Conservation (phyloP, 2,888 invertebrate species). For the Drosophila trichaetosa region DNA sequence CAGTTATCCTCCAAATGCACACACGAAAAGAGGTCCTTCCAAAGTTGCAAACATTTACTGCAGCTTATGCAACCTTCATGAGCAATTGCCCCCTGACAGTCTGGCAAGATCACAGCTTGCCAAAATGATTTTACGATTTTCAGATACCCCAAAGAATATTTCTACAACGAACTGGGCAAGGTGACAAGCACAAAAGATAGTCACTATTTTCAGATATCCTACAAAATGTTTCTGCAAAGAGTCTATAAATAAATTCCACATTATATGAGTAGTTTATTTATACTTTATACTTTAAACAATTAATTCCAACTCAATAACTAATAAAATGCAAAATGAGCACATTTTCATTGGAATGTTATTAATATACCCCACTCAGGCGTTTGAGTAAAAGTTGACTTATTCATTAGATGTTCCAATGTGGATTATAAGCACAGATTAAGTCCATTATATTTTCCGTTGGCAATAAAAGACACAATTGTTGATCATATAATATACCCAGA, state of each 20-base stretch:
- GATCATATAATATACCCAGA: neutral
- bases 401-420: neutral
- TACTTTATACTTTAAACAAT: neutral
- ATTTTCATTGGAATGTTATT: neutral
- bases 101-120: neutral
- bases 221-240: neutral
- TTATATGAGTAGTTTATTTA: too few relatives aligned
- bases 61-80: constrained; percentile 10
- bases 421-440: neutral
- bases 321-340: neutral
- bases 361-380: neutral
- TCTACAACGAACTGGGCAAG: neutral
- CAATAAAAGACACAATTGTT: too few relatives aligned
- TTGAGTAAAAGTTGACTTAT: neutral
- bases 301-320: neutral
- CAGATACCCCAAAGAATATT: neutral
- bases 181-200: neutral
- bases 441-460: neutral
- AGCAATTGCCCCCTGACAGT: constrained; percentile 1
- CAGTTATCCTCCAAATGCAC: constrained; percentile 4
- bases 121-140: neutral
- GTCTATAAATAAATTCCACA: neutral
- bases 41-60: neutral
- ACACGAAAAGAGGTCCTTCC: neutral
- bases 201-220: neutral